Base-by-base conservation (phyloP, 2,113 vertebrate genomes). In the Anguilla japonica region DNA sequence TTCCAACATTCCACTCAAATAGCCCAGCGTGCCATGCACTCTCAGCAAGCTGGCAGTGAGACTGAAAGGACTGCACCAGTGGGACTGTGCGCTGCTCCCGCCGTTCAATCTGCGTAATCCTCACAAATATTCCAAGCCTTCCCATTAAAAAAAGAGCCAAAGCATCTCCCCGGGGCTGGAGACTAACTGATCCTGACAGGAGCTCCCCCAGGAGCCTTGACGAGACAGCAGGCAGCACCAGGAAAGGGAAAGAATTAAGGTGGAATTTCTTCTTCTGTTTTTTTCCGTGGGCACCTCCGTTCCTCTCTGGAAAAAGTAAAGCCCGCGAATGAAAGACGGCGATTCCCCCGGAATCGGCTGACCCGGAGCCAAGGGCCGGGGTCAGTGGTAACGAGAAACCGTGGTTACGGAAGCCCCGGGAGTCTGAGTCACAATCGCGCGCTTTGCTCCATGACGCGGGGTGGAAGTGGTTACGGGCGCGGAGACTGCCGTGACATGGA, bases 401-500 rank as follows among this genome's bases (percentile, higher is more conserved):
- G 82, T 88, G 89, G 90, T 89, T 88, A 87, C 82, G 89, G 90
- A 84, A 75, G 87, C 84, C 83, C 90, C 88, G 67, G 89, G 92
- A 90, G 91, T 92, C 90, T 85, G 83, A 91, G 89, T 92, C 90
- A 87, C 92, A 92, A 89, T 91, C 91, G 86, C 90, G 87, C 90
- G 89, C 88, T 29, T 85, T 87, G 87, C 91, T 90, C 84, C 87
- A 90, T 83, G 91, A 91, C 83, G 85, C 79, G 89, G 94, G 91
- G 92, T 95, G 95, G 93, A 94, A 94, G 94, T 95, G 93, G 95
- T 96, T 95, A 95, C 87, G 88, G 92, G 81, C 87, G 88, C 92
- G 95, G 93, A 94, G 92, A 34, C 92, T 93, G 84, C 90, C 71
- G 86, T 93, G 93, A 96, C 93, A 95, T 93, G 91, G 93, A 94